Evolutionary conservation across 2,113 vertebrate genomes (phyloP), one percentile per base, ranked within the genome.

Genomic region (Oncorhynchus clarkii): DNA sequence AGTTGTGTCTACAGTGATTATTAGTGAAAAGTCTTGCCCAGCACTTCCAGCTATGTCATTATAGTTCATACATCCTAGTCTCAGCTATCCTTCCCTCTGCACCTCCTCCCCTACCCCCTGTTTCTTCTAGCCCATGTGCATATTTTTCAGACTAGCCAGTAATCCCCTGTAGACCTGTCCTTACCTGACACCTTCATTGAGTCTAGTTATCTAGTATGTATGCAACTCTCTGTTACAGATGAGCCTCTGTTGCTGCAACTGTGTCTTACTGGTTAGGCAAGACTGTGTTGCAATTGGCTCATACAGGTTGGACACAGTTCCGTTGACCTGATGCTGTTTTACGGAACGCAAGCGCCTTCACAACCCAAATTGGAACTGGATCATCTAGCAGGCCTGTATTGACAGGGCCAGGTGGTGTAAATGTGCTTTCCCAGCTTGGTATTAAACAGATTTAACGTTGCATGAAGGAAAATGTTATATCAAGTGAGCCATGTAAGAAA

Each of bases 321-420:
- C 62, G 13, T 64, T 24, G 62, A 26, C 62, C n/a, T 68, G 60
- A 64, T 31, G 34, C 39, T 1, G 20, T 67, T 39, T 39, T 9
- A 39, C 39, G 8, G 39, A 39, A 39, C 9, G 51, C 51, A 54
- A 54, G 5, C 51, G 51, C 16, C 16, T 54, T 54, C 51, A 54
- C 34, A 48, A 74, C 75, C 74, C 68, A 79, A 82, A 79, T 79
- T 79, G 71, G 51, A n/a, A 31, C 26, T 31, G 26, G 65, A 67
- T 18, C 26, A 16, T 26, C 24, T 29, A 14, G 65, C 24, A 26
- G 24, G 74, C 20, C 69, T 73, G 65, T 78, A 78, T 76, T 81
- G 82, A 78, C 82, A 64, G 73, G 62, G 74, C n/a, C 73, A 78
- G 75, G 75, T 78, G 76, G 67, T 22, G 26, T 54, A 75, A 73